These are phyloP conservation scores for Bradynema listronoti DNA, from an alignment of 1,140 invertebrate genomes.

Conservation along the genomic window DNA sequence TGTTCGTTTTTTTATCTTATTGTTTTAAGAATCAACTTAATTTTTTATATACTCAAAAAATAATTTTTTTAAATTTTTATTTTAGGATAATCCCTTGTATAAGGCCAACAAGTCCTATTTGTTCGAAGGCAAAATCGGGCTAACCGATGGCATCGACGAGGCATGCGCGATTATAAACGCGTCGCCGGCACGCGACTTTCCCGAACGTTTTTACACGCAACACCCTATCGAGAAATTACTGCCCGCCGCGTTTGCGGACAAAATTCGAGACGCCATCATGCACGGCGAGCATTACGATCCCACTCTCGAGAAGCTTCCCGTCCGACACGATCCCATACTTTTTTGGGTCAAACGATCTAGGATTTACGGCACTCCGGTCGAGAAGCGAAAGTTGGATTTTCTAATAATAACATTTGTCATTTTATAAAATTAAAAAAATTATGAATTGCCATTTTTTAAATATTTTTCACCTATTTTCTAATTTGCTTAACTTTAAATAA, in stretches of 20 bases:
- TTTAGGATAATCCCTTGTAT: conserved; percentile 45
- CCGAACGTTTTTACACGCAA: conserved; percentile 9
- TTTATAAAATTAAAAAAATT: too few species aligned
- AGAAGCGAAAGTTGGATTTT: conserved; percentile 43
- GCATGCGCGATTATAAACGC: conserved; percentile 44
- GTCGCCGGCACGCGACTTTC: conserved; percentile 20
- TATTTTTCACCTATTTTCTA: too few species aligned
- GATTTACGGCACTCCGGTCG: conserved; percentile 47
- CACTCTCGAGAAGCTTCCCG: conserved; percentile 49
- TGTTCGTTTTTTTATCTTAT: too few species aligned
- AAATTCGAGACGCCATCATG: conserved; percentile 44
- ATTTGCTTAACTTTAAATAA: too few species aligned
- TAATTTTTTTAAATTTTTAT: conserved; percentile 22
- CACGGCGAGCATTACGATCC: conserved; percentile 54
- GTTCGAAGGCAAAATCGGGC: conserved; percentile 34
- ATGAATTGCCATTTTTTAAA: too few species aligned
- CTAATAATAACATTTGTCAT: too few species aligned
- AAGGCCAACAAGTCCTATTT: conserved; percentile 29
- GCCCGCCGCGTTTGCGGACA: conserved; percentile 25
- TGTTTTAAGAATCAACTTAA: too few species aligned
- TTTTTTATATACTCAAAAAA: too few species aligned
- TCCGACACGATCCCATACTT: conserved; percentile 48
- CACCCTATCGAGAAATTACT: conserved; percentile 22
- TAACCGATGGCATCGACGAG: conserved; percentile 47
- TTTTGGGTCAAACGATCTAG: conserved; percentile 45